A percentile compares a stretch with the other conserved stretches of the same genome.
Conservation (phyloP, 2,113 vertebrate genomes). For the Apaloderma vittatum region DNA sequence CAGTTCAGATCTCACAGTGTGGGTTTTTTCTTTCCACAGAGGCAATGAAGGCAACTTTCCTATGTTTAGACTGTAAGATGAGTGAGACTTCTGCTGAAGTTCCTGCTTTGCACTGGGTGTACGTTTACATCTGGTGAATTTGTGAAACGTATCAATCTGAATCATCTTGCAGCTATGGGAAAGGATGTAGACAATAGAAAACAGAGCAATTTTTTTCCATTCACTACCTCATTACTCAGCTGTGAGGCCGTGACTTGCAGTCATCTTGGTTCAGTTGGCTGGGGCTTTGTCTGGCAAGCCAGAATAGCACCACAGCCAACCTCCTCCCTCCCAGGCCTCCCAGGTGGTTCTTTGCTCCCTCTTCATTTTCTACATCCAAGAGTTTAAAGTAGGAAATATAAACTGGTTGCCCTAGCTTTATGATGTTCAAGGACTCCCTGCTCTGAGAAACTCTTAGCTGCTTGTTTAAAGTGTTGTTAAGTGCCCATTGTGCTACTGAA, state of each 20-base stretch:
- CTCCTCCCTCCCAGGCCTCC: not conserved
- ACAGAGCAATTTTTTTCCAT: not conserved
- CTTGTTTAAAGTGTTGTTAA: constrained; percentile 5
- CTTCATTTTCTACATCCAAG: not conserved
- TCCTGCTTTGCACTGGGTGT: not conserved
- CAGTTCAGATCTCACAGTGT: not conserved
- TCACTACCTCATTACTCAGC: not conserved
- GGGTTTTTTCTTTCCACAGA: not conserved
- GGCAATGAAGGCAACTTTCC: not conserved
- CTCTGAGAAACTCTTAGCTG: constrained; percentile 10
- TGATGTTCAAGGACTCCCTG: constrained; percentile 24
- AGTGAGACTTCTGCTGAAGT: not conserved
- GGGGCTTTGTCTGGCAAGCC: not conserved
- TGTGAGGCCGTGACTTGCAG: not conserved
- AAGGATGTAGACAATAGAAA: not conserved
- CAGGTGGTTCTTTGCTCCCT: not conserved
- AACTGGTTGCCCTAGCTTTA: not conserved
- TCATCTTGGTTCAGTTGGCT: not conserved
- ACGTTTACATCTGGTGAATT: not conserved
- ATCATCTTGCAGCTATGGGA: not conserved
- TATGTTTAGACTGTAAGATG: not conserved
- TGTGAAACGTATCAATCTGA: not conserved
- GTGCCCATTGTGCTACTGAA: not conserved
- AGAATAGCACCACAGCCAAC: not conserved
- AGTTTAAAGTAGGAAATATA: not conserved